Percentiles rank a stretch among this genome's conserved stretches.
Conservation (phyloP, 2,113 vertebrate genomes). For the Perca fluviatilis region DNA sequence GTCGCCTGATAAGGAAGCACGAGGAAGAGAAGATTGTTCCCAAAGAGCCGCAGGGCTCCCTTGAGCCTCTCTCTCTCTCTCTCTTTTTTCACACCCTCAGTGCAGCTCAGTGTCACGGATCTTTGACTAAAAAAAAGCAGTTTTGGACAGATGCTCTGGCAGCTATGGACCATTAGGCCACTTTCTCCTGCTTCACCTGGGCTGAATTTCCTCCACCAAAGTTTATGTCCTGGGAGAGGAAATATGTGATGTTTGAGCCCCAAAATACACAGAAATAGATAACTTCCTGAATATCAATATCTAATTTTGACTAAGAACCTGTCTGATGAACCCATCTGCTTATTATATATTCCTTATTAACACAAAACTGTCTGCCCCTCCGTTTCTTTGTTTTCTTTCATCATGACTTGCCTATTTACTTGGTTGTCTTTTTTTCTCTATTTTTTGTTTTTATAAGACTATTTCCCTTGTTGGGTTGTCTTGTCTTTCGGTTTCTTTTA, state of each 20-base stretch:
- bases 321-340: constrained; percentile 1
- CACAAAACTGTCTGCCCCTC: neutral
- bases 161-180: constrained; percentile 45
- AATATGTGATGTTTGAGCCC: neutral
- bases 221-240: neutral
- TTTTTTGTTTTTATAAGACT: neutral
- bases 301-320: neutral
- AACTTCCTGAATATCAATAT: neutral
- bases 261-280: neutral
- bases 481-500: constrained; percentile 19
- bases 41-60: constrained; percentile 21
- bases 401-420: neutral
- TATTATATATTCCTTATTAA: neutral
- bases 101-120: constrained; percentile 39
- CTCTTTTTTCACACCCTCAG: constrained; percentile 3
- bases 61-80: neutral
- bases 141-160: constrained; percentile 46
- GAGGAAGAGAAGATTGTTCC: constrained; percentile 12
- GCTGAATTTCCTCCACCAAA: neutral
- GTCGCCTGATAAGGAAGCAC: constrained; percentile 4
- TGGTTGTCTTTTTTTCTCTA: neutral
- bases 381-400: neutral
- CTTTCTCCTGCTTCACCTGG: constrained; percentile 33
- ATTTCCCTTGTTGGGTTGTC: neutral
- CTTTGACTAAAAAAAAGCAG: constrained; percentile 5